A percentile compares a stretch with the other conserved stretches of the same genome.
These are phyloP conservation scores for Hermaeophaga mercurialis DNA, from an alignment of 2,888 invertebrate genomes.

Conservation along the genomic window DNA sequence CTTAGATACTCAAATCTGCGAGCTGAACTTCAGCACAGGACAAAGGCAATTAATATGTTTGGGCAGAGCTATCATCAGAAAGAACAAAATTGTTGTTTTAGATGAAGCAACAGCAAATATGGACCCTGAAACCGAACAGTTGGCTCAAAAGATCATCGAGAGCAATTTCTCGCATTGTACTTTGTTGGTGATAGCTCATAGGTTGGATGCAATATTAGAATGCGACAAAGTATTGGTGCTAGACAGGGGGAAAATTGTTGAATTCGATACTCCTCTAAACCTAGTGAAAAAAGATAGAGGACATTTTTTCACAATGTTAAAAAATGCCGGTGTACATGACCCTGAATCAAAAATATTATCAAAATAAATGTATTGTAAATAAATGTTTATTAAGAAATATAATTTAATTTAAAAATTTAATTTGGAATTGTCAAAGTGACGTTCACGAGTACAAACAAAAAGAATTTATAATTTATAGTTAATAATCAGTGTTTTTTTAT, in stretches of 20 bases:
- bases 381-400: too few relatives aligned
- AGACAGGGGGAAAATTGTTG: conserved; percentile 57
- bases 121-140: conserved; percentile 61
- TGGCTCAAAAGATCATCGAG: conserved; percentile 62
- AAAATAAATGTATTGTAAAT: too few relatives aligned
- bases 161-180: conserved; percentile 61
- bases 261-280: conserved; percentile 44
- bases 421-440: too few relatives aligned
- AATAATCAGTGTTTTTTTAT: too few relatives aligned
- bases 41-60: conserved; percentile 64
- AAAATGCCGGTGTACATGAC: conserved; percentile 74
- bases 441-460: too few relatives aligned
- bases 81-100: conserved; percentile 60
- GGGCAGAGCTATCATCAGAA: conserved; percentile 61
- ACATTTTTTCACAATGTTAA: conserved; percentile 68
- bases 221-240: conserved; percentile 57
- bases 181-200: conserved; percentile 59
- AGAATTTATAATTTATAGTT: too few relatives aligned
- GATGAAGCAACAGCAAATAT: conserved; percentile 66
- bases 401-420: too few relatives aligned
- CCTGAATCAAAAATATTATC: too few relatives aligned
- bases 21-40: conserved; percentile 49
- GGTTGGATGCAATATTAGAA: conserved; percentile 62
- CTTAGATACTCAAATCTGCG: conserved; percentile 40
- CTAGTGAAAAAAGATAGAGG: conserved; percentile 65